These are phyloP conservation scores for Paracyclopina nana DNA, from an alignment of 1,140 invertebrate species.

Conservation along the genomic window DNA sequence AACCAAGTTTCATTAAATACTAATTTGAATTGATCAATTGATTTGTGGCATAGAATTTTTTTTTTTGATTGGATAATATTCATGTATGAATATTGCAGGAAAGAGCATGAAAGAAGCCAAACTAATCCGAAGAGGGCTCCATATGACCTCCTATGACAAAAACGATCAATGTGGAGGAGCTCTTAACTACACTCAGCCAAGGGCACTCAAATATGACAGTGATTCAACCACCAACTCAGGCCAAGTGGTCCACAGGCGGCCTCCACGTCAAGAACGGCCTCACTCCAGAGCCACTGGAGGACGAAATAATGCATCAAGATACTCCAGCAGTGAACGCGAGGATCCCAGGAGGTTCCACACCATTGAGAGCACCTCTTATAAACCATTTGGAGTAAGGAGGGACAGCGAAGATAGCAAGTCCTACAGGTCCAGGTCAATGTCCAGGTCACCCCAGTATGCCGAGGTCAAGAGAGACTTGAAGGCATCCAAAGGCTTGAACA, in stretches of 20 bases:
- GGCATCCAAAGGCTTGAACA: not conserved
- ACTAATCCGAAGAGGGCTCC: not conserved
- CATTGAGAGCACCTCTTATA: not conserved
- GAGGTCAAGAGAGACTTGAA: too few species aligned
- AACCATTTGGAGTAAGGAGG: not conserved
- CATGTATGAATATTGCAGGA: too few species aligned
- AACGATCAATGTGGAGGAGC: not conserved
- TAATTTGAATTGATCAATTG: too few species aligned
- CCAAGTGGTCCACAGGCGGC: not conserved
- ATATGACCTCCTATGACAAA: slow-evolving; percentile 8
- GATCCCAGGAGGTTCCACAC: not conserved
- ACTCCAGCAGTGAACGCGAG: not conserved
- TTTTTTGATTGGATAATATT: too few species aligned
- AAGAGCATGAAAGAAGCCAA: too few species aligned
- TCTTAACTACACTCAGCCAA: not conserved
- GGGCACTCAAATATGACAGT: not conserved
- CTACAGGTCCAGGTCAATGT: not conserved
- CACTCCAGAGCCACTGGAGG: not conserved
- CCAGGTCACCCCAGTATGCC: too few species aligned
- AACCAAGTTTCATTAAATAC: too few species aligned
- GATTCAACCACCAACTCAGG: not conserved
- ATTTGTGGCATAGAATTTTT: too few species aligned
- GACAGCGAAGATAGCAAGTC: not conserved
- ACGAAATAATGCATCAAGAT: not conserved
- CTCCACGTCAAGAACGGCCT: not conserved